Conservation (phyloP, 2,113 vertebrate species). For the Rhea americana region DNA sequence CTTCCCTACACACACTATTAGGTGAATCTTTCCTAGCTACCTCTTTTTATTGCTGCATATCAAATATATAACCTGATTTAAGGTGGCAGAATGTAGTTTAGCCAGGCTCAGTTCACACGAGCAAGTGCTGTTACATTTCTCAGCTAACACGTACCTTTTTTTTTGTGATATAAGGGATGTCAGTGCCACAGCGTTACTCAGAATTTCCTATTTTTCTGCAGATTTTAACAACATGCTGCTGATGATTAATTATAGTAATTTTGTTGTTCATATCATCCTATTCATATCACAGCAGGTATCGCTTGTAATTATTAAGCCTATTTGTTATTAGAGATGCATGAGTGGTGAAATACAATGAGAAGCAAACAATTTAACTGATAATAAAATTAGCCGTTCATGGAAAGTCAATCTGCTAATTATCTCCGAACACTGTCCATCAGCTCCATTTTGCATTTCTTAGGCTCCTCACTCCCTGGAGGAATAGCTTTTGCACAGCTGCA, state of each 20-base stretch:
- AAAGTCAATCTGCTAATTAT: slow-evolving; percentile 52
- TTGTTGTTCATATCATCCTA: slow-evolving; percentile 43
- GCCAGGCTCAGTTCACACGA: neutral
- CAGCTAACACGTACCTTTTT: neutral
- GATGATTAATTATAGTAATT: slow-evolving; percentile 50
- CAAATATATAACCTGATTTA: neutral
- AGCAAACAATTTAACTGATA: slow-evolving; percentile 42
- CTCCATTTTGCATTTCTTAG: slow-evolving; percentile 5
- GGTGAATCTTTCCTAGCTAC: neutral
- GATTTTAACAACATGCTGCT: neutral
- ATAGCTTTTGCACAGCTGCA: neutral
- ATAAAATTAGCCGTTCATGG: slow-evolving; percentile 52
- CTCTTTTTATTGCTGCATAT: neutral
- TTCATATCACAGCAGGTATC: slow-evolving; percentile 60
- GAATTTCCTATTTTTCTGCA: slow-evolving; percentile 14
- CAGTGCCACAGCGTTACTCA: rapidly evolving
- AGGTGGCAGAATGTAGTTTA: neutral
- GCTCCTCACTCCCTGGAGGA: neutral
- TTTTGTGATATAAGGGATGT: neutral
- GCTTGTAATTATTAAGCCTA: slow-evolving; percentile 59
- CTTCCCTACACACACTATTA: neutral
- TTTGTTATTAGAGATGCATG: slow-evolving; percentile 55
- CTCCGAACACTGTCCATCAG: slow-evolving; percentile 7
- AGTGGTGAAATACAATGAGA: slow-evolving; percentile 34
- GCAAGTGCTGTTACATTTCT: neutral